Percentiles rank a stretch among this genome's conserved stretches.
Evolutionary conservation across 1,140 invertebrate species (phyloP).

Genomic region (Drosophila sechellia): DNA sequence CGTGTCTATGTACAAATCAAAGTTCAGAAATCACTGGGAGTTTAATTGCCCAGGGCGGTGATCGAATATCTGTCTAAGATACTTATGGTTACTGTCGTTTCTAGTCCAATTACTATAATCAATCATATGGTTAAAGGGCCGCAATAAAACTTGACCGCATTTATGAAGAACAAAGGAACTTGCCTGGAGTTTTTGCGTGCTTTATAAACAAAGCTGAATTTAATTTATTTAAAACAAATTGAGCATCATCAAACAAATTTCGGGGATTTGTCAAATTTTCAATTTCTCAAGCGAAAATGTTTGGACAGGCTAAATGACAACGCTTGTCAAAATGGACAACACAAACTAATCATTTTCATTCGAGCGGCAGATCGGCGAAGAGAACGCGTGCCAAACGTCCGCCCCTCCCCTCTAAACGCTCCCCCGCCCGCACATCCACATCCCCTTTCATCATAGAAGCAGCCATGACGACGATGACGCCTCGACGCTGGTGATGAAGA

Average conservation of each 20-base stretch:
- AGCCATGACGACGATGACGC: conserved; percentile 54
- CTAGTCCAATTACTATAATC: conserved; percentile 21
- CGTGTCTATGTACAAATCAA: conserved; percentile 39
- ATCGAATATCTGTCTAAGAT: conserved; percentile 13
- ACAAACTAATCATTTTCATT: conserved; percentile 77
- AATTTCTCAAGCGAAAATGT: conserved; percentile 71
- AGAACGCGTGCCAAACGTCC: conserved; percentile 69
- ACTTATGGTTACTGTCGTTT: conserved; percentile 63
- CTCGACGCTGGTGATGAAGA: conserved; percentile 15
- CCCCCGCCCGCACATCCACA: conserved; percentile 4
- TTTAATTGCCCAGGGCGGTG: conserved; percentile 43
- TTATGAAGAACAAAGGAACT: background rate
- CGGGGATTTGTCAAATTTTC: conserved; percentile 68
- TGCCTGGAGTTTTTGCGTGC: background rate
- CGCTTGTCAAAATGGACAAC: conserved; percentile 75
- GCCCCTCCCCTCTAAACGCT: background rate
- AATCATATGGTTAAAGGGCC: conserved; percentile 10
- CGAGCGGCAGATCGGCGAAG: conserved; percentile 42
- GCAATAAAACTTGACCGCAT: no score
- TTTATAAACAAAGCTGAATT: conserved; percentile 4
- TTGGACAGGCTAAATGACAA: conserved; percentile 78
- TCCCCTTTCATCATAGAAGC: conserved; percentile 9
- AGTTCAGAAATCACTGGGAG: conserved; percentile 44
- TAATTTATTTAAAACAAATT: conserved; percentile 28
- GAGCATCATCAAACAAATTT: conserved; percentile 43